phyloP scores from a whole-genome alignment of 2,113 vertebrate genomes.

The Buteo buteo region DNA sequence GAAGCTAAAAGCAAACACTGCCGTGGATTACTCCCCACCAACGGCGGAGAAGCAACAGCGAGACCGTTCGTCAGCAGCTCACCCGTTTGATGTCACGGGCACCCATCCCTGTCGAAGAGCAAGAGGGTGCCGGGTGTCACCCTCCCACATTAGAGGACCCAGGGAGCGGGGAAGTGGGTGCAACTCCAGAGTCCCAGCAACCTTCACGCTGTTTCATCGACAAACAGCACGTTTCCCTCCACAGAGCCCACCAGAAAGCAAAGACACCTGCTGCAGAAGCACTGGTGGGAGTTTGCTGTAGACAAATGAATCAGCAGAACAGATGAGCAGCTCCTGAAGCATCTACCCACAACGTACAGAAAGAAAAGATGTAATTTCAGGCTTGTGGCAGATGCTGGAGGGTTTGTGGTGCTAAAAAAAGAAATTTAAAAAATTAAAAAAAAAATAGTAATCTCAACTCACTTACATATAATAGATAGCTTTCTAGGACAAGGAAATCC shows the following conservation, averaged over 20 bases:
- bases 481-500: constrained; percentile 39
- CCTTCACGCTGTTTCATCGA: background rate
- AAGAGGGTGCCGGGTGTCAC: background rate
- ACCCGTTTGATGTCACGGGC: background rate
- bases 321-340: constrained; percentile 13
- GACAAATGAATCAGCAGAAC: constrained; percentile 5
- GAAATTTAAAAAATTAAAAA: background rate
- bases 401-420: constrained; percentile 11
- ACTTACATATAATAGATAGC: background rate
- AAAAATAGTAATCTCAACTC: background rate
- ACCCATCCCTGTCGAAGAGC: background rate
- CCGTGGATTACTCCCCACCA: background rate
- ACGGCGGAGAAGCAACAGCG: background rate
- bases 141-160: background rate
- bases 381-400: constrained; percentile 28
- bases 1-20: background rate
- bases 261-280: background rate
- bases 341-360: background rate
- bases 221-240: background rate
- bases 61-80: background rate
- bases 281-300: background rate
- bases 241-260: background rate
- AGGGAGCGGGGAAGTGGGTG: background rate
- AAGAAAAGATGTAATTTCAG: background rate
- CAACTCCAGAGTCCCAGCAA: background rate